Base-by-base conservation (phyloP, 1,140 invertebrate genomes). In the Vanessa atalanta region DNA sequence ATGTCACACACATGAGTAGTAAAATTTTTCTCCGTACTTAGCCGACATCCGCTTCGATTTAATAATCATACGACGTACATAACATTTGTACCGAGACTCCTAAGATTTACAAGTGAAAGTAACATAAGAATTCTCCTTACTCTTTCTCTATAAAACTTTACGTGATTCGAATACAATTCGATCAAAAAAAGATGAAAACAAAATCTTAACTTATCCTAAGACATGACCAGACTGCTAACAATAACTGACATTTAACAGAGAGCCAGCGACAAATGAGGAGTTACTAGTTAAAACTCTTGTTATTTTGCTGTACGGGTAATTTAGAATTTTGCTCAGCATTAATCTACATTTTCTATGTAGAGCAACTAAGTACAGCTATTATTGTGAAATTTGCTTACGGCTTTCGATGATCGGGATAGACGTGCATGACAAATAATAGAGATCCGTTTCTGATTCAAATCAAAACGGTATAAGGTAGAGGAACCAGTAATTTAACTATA, bases 361-460 rank as follows among this genome's bases (percentile, higher is more conserved):
- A 57, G 57, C 37, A 66, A 60, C 57, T 53, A 75, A 72, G 48
- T 55, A 73, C 73, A 75, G 68, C 63, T 79, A 81, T 79, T 73
- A 79, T 77, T 77, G 83, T 77, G 84, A 84, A 84, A 85, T 80
- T 82, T 72, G 72, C 70, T 78, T 63, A 75, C 76, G 77, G 70
- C 77, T 76, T 74, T 65, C 55, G 67, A 77, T 53, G 15, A 79
- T 78, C 71, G 76, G 65, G 75, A 75, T 68, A 77, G 76, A 71
- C 80, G 70, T 80, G 78, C 79, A 80, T 82, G 78, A 85, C 80
- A 81, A 83, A 88, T 84, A 79, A 79, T 72, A 72, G 79, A 75
- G 66, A 85, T 87, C 9, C 37, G 9, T 43, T 43, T 43, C 37
- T 43, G 37, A 43, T 43, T 43, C 9, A 43, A 43, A 43, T 43